phyloP scores from a whole-genome alignment of 2,113 vertebrate genomes.

The Lampris megalopsis region DNA sequence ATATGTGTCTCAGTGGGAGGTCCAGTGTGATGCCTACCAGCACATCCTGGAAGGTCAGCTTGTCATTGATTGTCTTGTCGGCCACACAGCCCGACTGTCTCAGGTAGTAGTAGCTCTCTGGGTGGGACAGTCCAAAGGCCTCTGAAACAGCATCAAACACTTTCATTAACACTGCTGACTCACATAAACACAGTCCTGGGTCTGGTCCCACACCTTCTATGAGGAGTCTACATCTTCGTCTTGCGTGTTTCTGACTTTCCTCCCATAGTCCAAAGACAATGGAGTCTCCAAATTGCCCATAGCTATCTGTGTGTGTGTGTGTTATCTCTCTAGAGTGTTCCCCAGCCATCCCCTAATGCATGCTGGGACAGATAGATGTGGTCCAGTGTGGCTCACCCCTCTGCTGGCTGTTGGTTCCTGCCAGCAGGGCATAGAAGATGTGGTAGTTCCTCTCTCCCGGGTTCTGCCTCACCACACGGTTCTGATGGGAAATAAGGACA shows the following conservation, averaged over 20 bases:
- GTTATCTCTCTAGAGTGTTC: too few relatives aligned
- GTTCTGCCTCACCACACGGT: slow-evolving; percentile 97
- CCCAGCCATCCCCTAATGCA: too few relatives aligned
- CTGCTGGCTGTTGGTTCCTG: slow-evolving; percentile 87
- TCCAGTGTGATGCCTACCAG: slow-evolving; percentile 81
- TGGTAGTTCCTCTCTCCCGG: slow-evolving; percentile 97
- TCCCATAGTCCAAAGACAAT: too few relatives aligned
- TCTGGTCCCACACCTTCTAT: too few relatives aligned
- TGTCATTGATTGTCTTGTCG: slow-evolving; percentile 91
- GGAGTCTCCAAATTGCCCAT: too few relatives aligned
- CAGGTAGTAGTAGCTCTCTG: slow-evolving; percentile 94
- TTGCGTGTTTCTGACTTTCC: too few relatives aligned
- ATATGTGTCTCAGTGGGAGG: background rate
- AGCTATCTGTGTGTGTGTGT: too few relatives aligned
- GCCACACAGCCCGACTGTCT: slow-evolving; percentile 86
- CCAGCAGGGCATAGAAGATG: slow-evolving; percentile 97
- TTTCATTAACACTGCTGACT: background rate
- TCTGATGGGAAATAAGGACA: slow-evolving; percentile 77
- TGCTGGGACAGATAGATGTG: background rate
- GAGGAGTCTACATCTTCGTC: too few relatives aligned
- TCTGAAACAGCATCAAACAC: slow-evolving; percentile 76
- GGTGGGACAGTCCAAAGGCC: slow-evolving; percentile 87
- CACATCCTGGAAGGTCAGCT: slow-evolving; percentile 90
- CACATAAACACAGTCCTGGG: background rate
- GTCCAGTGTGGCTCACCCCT: slow-evolving; percentile 81